A percentile compares a stretch with the other conserved stretches of the same genome.
These are phyloP conservation scores for Calycopis cecrops DNA, from an alignment of 1,140 invertebrate genomes.

Conservation along the genomic window DNA sequence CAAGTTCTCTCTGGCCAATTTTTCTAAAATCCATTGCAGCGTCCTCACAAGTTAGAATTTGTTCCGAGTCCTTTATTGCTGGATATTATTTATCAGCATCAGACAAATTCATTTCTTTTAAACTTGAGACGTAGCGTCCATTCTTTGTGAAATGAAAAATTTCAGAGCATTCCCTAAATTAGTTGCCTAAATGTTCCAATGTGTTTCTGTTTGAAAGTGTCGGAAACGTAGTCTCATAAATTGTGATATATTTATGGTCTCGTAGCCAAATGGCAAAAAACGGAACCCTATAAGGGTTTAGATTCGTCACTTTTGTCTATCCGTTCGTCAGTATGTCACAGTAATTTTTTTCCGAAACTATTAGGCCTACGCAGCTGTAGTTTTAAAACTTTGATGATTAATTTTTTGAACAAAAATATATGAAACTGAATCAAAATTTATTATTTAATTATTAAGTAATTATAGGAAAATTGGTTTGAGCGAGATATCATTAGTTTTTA, in stretches of 20 bases:
- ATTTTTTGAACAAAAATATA: no score
- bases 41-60: conserved; percentile 6
- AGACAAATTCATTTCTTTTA: conserved; percentile 21
- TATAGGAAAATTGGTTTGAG: no score
- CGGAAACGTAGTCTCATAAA: not conserved
- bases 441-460: no score
- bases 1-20: not conserved
- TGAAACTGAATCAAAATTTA: no score
- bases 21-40: conserved; percentile 17
- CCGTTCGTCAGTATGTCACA: no score
- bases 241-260: not conserved
- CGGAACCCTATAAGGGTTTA: no score
- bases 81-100: conserved; percentile 18
- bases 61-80: conserved; percentile 19
- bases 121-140: conserved; percentile 12
- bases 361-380: no score
- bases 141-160: conserved; percentile 17
- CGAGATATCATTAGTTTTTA: no score
- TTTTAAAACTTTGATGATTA: no score
- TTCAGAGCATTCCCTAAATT: conserved; percentile 13
- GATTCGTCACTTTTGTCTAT: no score
- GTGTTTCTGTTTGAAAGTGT: conserved; percentile 2
- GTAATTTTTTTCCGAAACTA: no score
- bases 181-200: conserved; percentile 7
- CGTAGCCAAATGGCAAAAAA: no score